Percentiles rank a stretch among this genome's conserved stretches.
Conservation (phyloP, 2,888 invertebrate species). For the Tridacna gigas region DNA sequence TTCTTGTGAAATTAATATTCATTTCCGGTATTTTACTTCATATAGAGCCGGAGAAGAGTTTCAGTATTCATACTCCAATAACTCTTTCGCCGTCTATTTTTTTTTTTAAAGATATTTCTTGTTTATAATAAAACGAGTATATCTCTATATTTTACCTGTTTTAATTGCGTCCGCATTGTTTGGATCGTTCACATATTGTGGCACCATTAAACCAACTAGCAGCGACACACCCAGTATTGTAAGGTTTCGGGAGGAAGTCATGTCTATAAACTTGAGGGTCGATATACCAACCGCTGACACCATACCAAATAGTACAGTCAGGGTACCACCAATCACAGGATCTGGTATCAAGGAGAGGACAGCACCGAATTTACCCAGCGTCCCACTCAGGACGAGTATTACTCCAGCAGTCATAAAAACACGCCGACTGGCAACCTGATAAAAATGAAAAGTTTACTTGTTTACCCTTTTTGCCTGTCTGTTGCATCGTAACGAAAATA, state of each 20-base stretch:
- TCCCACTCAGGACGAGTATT: conserved; percentile 84
- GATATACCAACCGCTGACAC: conserved; percentile 82
- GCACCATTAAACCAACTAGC: conserved; percentile 90
- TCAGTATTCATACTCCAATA: no score
- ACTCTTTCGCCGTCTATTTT: no score
- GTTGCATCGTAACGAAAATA: no score
- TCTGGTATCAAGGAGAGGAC: conserved; percentile 86
- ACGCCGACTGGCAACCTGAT: conserved; percentile 85
- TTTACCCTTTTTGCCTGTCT: background rate
- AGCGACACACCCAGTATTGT: conserved; percentile 95
- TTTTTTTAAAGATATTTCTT: no score
- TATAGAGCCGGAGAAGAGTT: no score
- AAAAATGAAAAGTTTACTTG: background rate
- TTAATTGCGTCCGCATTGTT: conserved; percentile 65
- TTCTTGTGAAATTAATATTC: no score
- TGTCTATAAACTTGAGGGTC: conserved; percentile 87
- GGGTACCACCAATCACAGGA: conserved; percentile 85
- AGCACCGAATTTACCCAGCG: conserved; percentile 86
- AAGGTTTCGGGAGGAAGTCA: conserved; percentile 93
- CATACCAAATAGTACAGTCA: conserved; percentile 81
- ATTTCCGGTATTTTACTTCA: no score
- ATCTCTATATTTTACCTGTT: conserved; percentile 76
- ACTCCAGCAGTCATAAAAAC: conserved; percentile 85
- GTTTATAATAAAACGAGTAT: no score
- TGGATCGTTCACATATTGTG: conserved; percentile 75